A percentile compares a stretch with the other conserved stretches of the same genome.
These are phyloP conservation scores for Hoplostethus mediterraneus DNA, from an alignment of 2,797 vertebrate genomes.

Conservation along the genomic window DNA sequence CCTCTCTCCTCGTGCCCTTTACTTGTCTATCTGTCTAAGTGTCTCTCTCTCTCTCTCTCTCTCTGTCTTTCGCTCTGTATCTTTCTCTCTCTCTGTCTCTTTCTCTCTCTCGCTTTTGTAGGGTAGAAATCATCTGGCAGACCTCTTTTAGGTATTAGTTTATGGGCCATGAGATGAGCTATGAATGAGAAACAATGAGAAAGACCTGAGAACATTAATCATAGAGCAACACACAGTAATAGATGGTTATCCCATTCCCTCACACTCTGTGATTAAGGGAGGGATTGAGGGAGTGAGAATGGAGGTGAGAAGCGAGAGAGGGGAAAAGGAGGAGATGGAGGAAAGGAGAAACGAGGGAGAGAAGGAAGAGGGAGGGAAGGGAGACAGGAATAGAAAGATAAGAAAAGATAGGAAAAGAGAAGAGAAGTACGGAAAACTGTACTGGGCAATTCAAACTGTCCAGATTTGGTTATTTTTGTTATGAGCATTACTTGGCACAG, in stretches of 20 bases:
- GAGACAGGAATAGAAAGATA: background rate
- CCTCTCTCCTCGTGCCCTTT: conserved; percentile 75
- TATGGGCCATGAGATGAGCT: conserved; percentile 99
- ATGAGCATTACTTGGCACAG: too few species aligned
- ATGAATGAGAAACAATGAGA: conserved; percentile 90
- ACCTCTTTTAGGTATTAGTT: conserved; percentile 94
- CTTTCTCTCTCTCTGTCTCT: conserved; percentile 60
- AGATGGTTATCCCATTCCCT: conserved; percentile 78
- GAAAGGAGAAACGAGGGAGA: background rate
- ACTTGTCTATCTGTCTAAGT: conserved; percentile 38
- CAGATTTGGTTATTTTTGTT: too few species aligned
- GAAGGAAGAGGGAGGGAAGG: background rate
- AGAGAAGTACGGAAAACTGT: background rate
- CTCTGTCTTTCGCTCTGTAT: conserved; percentile 35
- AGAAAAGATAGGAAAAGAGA: too few species aligned
- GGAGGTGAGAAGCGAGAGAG: conserved; percentile 23
- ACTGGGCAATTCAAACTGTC: too few species aligned
- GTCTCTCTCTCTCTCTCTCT: conserved; percentile 18
- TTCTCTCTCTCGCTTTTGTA: conserved; percentile 61
- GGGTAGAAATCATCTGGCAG: conserved; percentile 90
- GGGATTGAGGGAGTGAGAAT: conserved; percentile 32
- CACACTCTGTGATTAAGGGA: conserved; percentile 74
- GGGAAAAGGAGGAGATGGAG: conserved; percentile 19
- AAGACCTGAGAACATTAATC: conserved; percentile 86
- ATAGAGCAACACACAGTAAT: conserved; percentile 84